Conservation (phyloP, 2,113 vertebrate genomes). For the Ancistrus triradiatus region DNA sequence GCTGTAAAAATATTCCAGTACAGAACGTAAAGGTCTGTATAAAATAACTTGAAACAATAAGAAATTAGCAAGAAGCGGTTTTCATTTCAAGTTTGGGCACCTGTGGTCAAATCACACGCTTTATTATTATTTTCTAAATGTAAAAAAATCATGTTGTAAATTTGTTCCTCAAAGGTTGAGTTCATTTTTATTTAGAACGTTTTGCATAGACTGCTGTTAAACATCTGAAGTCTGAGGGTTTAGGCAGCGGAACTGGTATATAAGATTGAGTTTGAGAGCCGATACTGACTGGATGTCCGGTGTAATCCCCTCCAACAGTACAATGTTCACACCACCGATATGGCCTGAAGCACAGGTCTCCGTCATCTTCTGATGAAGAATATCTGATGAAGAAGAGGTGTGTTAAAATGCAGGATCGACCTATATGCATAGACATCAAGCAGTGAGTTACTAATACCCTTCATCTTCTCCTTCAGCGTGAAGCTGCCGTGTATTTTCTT, state of each 20-base stretch:
- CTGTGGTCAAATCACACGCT: too few species aligned
- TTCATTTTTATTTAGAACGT: too few species aligned
- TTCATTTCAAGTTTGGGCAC: too few species aligned
- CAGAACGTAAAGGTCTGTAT: background rate
- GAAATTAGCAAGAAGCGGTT: too few species aligned
- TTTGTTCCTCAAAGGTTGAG: too few species aligned
- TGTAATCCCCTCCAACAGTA: conserved; percentile 92
- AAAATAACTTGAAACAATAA: background rate
- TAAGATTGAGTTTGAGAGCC: too few species aligned
- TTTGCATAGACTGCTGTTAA: too few species aligned
- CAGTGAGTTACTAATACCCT: conserved; percentile 70
- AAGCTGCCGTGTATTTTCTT: conserved; percentile 98
- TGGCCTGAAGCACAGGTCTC: conserved; percentile 96
- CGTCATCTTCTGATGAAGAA: conserved; percentile 97
- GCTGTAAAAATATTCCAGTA: background rate
- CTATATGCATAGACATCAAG: background rate
- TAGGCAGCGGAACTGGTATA: too few species aligned
- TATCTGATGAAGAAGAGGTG: conserved; percentile 68
- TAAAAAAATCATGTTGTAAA: too few species aligned
- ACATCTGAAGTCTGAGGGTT: too few species aligned
- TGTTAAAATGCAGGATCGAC: background rate
- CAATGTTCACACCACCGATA: conserved; percentile 95
- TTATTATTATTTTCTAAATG: too few species aligned
- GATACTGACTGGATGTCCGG: conserved; percentile 95
- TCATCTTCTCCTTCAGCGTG: conserved; percentile 98